Base-by-base conservation (phyloP, 2,113 vertebrate species). In the Myanophis thanlyinensis region DNA sequence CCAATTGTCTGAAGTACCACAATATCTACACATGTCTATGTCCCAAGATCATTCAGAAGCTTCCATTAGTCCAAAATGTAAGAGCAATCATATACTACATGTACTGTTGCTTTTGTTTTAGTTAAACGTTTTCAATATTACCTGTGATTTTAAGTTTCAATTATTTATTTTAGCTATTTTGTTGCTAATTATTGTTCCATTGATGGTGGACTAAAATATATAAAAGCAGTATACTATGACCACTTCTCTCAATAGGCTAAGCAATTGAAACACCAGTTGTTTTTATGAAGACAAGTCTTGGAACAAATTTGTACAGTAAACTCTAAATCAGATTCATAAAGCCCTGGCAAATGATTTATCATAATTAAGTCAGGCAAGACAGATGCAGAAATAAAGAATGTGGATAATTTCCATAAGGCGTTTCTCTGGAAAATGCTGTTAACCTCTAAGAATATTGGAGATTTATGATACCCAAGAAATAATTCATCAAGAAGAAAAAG, bases 351-450 rank as follows among this genome's bases (percentile, higher is more conserved):
- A 89, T 0, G 3, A 92, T 94, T 93, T 56, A 25, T 27, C 62
- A 86, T 3, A 73, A 92, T 91, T 94, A 93, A 4, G 2, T 93
- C 62, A 51, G 93, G 94, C 47, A 18, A 95, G 48, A 92, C 90
- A 9, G 95, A 94, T 95, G 96, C 96, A 92, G 91, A 96, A 90
- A 27, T 62, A 56, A 91, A 95, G 46, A 44, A 94, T 93, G 35
- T 56, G 93, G 89, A 59, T 92, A 88, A 95, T 96, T 93, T 96
- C 87, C 92, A 96, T 96, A 95, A 94, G 62, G 56, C 27, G 30
- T 94, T 94, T 93, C 92, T 94, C 27, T 89, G 59, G 44, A 93
- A 96, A 89, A 84, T 53, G 40, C 87, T 67, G 23, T 87, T 94
- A 95, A 93, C 59, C 88, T 96, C 35, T 80, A 90, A 93, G 92